These are phyloP conservation scores for Microcebus jonahi DNA, from an alignment of 2,113 vertebrate genomes.

Conservation along the genomic window DNA sequence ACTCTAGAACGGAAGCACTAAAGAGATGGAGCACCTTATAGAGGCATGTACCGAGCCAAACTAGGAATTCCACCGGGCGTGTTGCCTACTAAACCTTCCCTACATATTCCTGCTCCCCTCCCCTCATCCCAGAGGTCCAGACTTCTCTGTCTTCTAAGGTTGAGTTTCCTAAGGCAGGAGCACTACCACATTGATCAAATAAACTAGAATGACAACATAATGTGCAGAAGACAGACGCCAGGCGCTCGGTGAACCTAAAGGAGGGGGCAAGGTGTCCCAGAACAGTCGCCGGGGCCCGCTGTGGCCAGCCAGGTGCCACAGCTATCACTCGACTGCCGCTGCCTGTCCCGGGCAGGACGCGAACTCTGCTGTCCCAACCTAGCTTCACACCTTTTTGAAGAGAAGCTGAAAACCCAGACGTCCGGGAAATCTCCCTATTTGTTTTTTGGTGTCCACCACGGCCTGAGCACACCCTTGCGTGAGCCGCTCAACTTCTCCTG, in stretches of 20 bases:
- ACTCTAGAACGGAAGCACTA: neutral
- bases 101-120: too few relatives aligned
- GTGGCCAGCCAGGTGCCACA: neutral
- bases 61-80: neutral
- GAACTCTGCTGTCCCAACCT: neutral
- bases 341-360: fast-evolving
- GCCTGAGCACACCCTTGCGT: neutral
- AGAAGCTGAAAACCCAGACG: neutral
- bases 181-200: neutral
- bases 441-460: neutral
- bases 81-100: neutral
- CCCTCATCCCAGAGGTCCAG: neutral
- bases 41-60: neutral
- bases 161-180: neutral
- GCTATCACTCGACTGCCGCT: too few relatives aligned
- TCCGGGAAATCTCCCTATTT: neutral
- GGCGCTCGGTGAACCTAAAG: too few relatives aligned
- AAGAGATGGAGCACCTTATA: neutral
- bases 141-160: neutral
- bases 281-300: neutral
- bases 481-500: neutral
- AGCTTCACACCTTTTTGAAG: neutral
- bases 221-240: neutral
- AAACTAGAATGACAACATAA: neutral
- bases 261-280: fast-evolving